Evolutionary conservation across 2,888 invertebrate species (phyloP).

Genomic region (Philhelius pedissequus): DNA sequence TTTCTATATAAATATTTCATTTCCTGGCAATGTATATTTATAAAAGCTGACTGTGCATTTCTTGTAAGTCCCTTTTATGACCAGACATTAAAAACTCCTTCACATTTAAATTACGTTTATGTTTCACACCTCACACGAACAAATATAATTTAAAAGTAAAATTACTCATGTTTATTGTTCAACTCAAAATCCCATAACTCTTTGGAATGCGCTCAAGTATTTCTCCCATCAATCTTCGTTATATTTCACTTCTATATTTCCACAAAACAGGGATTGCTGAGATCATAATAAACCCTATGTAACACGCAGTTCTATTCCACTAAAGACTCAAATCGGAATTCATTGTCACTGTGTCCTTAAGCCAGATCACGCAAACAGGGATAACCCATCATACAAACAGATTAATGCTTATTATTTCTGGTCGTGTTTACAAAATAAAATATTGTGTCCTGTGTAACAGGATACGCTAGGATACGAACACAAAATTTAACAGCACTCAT

Average conservation of each 20-base stretch:
- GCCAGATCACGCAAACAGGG: not conserved
- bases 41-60: not conserved
- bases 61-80: not conserved
- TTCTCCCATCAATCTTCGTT: constrained; percentile 10
- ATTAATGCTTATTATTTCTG: constrained; percentile 56
- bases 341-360: not conserved
- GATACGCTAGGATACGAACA: not conserved
- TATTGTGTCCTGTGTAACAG: not conserved
- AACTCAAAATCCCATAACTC: constrained; percentile 20
- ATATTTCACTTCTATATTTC: not conserved
- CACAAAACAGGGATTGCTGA: not conserved
- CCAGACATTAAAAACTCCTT: not conserved
- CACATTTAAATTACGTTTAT: not conserved
- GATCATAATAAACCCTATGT: not conserved
- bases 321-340: not conserved
- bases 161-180: not conserved
- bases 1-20: not conserved
- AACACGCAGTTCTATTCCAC: not conserved
- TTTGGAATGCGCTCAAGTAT: not conserved
- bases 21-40: not conserved
- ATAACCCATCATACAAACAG: constrained; percentile 7
- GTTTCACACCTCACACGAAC: not conserved
- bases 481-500: not conserved
- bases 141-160: constrained; percentile 5
- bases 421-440: constrained; percentile 33